phyloP scores from a whole-genome alignment of 2,113 vertebrate species.

The Sarotherodon lohbergeri region DNA sequence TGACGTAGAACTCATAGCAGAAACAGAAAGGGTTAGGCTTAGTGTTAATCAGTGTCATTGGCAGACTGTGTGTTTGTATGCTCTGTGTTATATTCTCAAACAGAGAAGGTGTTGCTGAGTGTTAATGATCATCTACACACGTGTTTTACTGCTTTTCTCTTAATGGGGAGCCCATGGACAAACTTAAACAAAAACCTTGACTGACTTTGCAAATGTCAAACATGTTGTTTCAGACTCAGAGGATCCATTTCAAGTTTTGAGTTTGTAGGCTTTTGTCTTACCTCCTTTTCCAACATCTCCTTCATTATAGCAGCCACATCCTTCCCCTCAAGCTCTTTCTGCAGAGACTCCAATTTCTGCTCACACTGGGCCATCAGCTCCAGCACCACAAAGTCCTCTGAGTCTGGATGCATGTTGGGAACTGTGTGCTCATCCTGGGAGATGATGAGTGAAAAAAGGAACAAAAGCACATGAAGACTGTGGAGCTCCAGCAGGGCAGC shows the following conservation, averaged over 20 bases:
- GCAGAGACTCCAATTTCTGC: slow-evolving; percentile 70
- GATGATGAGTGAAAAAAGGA: neutral
- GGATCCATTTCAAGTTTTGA: neutral
- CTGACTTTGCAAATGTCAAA: neutral
- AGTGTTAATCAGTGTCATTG: slow-evolving; percentile 10
- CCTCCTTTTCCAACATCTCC: slow-evolving; percentile 79
- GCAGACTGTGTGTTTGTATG: neutral
- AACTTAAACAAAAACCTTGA: neutral
- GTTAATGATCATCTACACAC: neutral
- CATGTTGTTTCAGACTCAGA: neutral
- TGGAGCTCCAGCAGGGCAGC: neutral
- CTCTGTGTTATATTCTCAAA: slow-evolving; percentile 24
- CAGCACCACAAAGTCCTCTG: slow-evolving; percentile 61
- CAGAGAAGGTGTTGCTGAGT: neutral
- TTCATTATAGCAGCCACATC: slow-evolving; percentile 62
- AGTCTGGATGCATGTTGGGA: slow-evolving; percentile 14
- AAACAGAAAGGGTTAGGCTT: neutral
- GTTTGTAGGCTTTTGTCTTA: slow-evolving; percentile 19
- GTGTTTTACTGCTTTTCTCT: neutral
- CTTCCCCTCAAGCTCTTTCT: slow-evolving; percentile 58
- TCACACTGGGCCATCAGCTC: slow-evolving; percentile 68
- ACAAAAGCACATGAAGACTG: neutral
- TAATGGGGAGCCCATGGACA: neutral
- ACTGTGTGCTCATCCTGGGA: neutral
- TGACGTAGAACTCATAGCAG: slow-evolving; percentile 70